These are phyloP conservation scores for Oligia strigilis DNA, from an alignment of 2,888 invertebrate genomes.

Conservation along the genomic window DNA sequence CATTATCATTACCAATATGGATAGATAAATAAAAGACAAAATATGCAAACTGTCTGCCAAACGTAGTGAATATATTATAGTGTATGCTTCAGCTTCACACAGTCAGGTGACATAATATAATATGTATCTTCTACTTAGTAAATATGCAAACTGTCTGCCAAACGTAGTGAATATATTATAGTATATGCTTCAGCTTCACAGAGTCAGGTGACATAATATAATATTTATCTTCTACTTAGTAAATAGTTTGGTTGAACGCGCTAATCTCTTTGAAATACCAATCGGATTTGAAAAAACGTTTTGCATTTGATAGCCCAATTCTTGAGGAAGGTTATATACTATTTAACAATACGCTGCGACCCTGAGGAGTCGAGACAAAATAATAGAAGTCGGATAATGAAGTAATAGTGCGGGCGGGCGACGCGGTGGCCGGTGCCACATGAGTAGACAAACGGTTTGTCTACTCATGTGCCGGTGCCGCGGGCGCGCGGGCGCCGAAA, in stretches of 20 bases:
- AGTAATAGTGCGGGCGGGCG: background rate
- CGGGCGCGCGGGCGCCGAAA: background rate
- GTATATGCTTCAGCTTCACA: too few relatives aligned
- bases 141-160: too few relatives aligned
- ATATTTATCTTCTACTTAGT: background rate
- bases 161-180: too few relatives aligned
- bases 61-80: background rate
- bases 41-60: background rate
- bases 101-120: background rate
- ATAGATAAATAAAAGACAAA: background rate
- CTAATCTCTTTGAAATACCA: background rate
- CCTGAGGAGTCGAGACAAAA: background rate
- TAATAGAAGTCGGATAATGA: background rate
- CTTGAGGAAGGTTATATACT: background rate
- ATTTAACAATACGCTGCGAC: background rate
- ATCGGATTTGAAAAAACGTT: background rate
- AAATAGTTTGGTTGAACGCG: background rate
- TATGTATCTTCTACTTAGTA: too few relatives aligned
- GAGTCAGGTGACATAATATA: too few relatives aligned
- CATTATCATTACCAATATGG: background rate
- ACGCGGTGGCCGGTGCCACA: background rate
- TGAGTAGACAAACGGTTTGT: too few relatives aligned
- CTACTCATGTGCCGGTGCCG: background rate
- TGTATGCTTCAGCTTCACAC: background rate
- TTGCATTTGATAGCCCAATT: background rate